phyloP scores from a whole-genome alignment of 1,140 invertebrate genomes.

The Drosophila simulans region DNA sequence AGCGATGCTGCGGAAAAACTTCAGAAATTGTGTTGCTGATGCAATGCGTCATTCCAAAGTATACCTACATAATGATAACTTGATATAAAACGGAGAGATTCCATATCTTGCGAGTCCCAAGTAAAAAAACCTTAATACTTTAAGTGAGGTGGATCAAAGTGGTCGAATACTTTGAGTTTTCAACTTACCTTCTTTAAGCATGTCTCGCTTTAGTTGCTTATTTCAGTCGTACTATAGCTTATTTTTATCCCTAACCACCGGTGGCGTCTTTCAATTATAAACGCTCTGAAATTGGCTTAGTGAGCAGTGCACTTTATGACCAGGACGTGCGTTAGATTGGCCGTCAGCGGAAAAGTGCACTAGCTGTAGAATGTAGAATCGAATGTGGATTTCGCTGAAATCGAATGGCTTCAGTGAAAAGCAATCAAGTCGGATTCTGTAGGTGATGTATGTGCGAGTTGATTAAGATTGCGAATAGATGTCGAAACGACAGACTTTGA shows the following conservation, averaged over 20 bases:
- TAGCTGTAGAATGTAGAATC: not conserved
- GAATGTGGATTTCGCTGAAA: not conserved
- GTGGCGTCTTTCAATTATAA: conserved; percentile 57
- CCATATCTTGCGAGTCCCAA: too few relatives aligned
- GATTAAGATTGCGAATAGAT: conserved; percentile 15
- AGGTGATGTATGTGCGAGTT: conserved; percentile 8
- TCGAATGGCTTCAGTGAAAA: conserved; percentile 1
- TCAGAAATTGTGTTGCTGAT: conserved; percentile 19
- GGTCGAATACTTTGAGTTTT: not conserved
- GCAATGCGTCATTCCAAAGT: conserved; percentile 21
- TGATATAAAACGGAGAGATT: not conserved
- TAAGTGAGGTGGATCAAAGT: too few relatives aligned
- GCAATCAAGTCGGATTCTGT: conserved; percentile 27
- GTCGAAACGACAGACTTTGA: not conserved
- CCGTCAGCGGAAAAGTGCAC: conserved; percentile 36
- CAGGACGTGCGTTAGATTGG: conserved; percentile 46
- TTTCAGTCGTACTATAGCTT: not conserved
- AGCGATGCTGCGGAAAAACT: conserved; percentile 9
- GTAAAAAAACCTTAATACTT: too few relatives aligned
- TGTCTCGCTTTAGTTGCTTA: not conserved
- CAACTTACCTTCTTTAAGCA: not conserved
- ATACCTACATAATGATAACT: conserved; percentile 2
- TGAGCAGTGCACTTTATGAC: conserved; percentile 39
- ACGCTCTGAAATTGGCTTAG: conserved; percentile 54
- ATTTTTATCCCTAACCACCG: not conserved